Evolutionary conservation across 2,888 invertebrate species (phyloP), one percentile per base, ranked within the genome.

Genomic region (Heliconius sara): DNA sequence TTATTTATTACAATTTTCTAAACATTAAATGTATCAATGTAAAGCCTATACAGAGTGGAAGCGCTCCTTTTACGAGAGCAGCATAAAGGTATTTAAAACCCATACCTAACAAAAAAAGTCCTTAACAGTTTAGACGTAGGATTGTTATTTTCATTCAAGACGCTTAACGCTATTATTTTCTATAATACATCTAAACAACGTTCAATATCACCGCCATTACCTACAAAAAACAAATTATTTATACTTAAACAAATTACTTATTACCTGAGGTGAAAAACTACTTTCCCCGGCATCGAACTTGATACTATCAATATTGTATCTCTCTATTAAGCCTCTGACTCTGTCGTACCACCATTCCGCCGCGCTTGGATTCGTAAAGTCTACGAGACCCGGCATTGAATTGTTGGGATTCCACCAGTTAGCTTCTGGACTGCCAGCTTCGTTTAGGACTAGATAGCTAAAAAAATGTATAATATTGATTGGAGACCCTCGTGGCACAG

Each of bases 231-330:
- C 22, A 22, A 22, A 13, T 0, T 27, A 27, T 27, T 27, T 27
- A 27, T 27, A 27, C 27, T 27, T 27, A 27, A 27, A 27, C 22
- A 19, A 65, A 47, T 25, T 60, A 6, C 1, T 3, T 30, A 30
- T 57, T 80, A 96, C 95, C 89, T 96, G 95, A 3, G 97, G 97
- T 0, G 96, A 89, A 93, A 96, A 97, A 79, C 96, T 96, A 34
- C 95, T 93, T 90, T 98, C 98, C 19, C 98, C 98, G 43, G 97
- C 98, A 86, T 98, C 98, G 87, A 98, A 98, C 91, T 98, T 98
- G 85, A 97, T 97, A 83, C 97, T 96, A 84, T 97, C 97, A 27
- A 98, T 96, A 2, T 96, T 96, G 76, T 96, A 96, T 12, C 95
- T 92, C 0, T 93, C 91, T 80, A 96, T 92, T 7, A 99, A 86